phyloP scores from a whole-genome alignment of 1,140 invertebrate species.

The Heterodera schachtii region DNA sequence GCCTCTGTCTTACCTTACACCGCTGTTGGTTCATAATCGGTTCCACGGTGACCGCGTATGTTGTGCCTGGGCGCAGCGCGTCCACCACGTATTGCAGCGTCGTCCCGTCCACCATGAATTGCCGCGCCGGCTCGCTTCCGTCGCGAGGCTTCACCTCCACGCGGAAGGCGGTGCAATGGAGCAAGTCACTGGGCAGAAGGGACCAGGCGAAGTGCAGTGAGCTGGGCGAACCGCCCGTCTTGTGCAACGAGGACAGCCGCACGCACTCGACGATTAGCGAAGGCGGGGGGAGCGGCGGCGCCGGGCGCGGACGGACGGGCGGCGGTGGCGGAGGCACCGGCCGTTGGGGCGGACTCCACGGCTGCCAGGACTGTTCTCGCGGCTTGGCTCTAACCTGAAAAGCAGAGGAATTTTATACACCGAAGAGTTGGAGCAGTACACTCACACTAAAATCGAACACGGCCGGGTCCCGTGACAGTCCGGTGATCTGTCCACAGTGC shows the following conservation, averaged over 20 bases:
- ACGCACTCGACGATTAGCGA: slow-evolving; percentile 42
- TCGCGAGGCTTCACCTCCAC: slow-evolving; percentile 59
- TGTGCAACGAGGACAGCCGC: slow-evolving; percentile 50
- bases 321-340: slow-evolving; percentile 27
- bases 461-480: slow-evolving; percentile 50
- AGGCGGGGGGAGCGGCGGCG: slow-evolving; percentile 3
- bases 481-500: slow-evolving; percentile 63
- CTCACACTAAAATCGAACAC: slow-evolving; percentile 56
- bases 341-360: slow-evolving; percentile 56
- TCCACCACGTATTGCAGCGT: slow-evolving; percentile 63
- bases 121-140: slow-evolving; percentile 51
- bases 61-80: slow-evolving; percentile 53
- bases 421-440: not conserved
- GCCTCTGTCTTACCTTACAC: slow-evolving; percentile 33
- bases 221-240: slow-evolving; percentile 52
- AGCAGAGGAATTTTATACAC: too few relatives aligned
- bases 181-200: slow-evolving; percentile 49
- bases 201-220: slow-evolving; percentile 57
- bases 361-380: slow-evolving; percentile 53
- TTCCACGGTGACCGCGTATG: slow-evolving; percentile 63
- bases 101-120: slow-evolving; percentile 59
- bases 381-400: slow-evolving; percentile 53
- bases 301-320: not conserved
- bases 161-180: slow-evolving; percentile 58
- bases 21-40: slow-evolving; percentile 52